These are phyloP conservation scores for Lerema accius DNA, from an alignment of 1,140 invertebrate species.

Conservation along the genomic window DNA sequence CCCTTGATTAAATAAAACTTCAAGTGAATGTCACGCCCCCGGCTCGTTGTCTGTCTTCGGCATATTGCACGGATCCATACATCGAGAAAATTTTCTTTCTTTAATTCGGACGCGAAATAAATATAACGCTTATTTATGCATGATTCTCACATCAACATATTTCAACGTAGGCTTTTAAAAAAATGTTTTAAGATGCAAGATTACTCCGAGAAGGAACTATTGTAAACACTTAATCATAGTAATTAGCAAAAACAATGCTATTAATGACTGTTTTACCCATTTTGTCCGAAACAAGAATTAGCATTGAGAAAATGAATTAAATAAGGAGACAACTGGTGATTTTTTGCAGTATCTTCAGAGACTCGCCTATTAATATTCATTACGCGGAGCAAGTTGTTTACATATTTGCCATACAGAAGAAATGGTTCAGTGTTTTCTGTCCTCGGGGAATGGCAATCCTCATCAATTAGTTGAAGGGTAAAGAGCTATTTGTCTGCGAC, in stretches of 20 bases:
- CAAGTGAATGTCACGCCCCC: constrained; percentile 67
- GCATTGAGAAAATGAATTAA: constrained; percentile 33
- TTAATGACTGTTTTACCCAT: constrained; percentile 21
- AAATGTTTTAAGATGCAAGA: background rate
- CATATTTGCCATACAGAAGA: constrained; percentile 53
- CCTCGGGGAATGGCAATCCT: constrained; percentile 44
- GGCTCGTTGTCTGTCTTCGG: constrained; percentile 61
- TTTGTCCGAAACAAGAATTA: constrained; percentile 25
- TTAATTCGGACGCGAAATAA: constrained; percentile 41
- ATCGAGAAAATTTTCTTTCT: constrained; percentile 39
- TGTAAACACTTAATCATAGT: constrained; percentile 9
- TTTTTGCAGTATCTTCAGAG: constrained; percentile 38
- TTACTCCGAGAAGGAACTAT: background rate
- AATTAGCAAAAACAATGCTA: constrained; percentile 27
- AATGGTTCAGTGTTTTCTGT: constrained; percentile 44
- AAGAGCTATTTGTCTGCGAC: constrained; percentile 65
- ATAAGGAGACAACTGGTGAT: constrained; percentile 32
- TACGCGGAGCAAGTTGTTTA: constrained; percentile 45
- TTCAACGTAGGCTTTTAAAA: background rate
- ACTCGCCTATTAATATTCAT: constrained; percentile 58
- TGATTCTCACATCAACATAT: constrained; percentile 3
- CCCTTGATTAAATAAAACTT: constrained; percentile 80
- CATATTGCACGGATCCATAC: constrained; percentile 57
- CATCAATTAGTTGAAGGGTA: constrained; percentile 57
- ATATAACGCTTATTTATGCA: constrained; percentile 3